Evolutionary conservation across 2,113 vertebrate genomes (phyloP).

Genomic region (Coptodon bakossiorum): DNA sequence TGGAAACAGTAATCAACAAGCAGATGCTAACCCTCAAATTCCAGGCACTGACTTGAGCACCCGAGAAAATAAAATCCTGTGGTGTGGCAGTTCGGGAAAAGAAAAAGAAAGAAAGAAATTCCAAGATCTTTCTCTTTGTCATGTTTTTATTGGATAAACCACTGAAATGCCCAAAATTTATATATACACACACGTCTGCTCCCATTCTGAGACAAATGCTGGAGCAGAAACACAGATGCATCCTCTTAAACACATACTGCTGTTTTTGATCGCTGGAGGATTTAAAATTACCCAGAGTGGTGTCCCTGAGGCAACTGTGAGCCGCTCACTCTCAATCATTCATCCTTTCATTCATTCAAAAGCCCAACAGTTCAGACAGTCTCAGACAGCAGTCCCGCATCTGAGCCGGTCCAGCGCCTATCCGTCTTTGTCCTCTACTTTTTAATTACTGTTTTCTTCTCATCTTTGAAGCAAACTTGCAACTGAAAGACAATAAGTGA

Average conservation of each 20-base stretch:
- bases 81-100: constrained; percentile 4
- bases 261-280: not conserved
- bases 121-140: constrained; percentile 30
- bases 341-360: constrained; percentile 9
- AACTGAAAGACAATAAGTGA: constrained; percentile 17
- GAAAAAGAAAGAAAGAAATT: constrained; percentile 14
- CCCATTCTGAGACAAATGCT: not conserved
- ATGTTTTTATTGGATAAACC: constrained; percentile 55
- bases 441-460: constrained; percentile 58
- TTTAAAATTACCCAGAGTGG: constrained; percentile 23
- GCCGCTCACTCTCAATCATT: constrained; percentile 16
- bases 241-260: constrained; percentile 8
- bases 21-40: constrained; percentile 9
- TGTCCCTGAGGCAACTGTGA: not conserved
- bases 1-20: constrained; percentile 15
- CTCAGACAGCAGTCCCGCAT: not conserved
- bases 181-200: constrained; percentile 5
- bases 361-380: constrained; percentile 12
- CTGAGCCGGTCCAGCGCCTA: not conserved
- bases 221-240: constrained; percentile 20
- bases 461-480: constrained; percentile 26
- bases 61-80: constrained; percentile 15
- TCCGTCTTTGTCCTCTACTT: not conserved
- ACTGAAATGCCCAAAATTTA: constrained; percentile 33
- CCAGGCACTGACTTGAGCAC: not conserved